Conservation (phyloP, 2,888 invertebrate species). For the Luperina nickerlii region DNA sequence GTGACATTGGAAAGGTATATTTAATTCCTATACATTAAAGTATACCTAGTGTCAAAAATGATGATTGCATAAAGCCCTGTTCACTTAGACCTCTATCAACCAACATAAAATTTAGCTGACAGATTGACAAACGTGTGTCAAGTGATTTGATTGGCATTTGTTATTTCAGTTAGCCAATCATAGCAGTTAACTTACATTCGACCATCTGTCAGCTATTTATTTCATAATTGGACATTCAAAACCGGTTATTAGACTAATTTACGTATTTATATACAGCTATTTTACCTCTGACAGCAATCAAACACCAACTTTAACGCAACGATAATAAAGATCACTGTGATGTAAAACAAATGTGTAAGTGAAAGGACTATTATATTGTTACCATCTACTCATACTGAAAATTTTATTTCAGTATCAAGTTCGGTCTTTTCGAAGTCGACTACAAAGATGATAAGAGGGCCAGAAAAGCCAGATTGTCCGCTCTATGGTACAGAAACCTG, state of each 20-base stretch:
- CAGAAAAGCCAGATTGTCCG: slow-evolving; percentile 76
- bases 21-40: background rate
- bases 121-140: background rate
- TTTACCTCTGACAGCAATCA: background rate
- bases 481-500: slow-evolving; percentile 78
- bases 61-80: background rate
- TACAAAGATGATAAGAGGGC: slow-evolving; percentile 73
- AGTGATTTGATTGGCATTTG: background rate
- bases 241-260: background rate
- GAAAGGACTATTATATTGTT: background rate
- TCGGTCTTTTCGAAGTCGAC: slow-evolving; percentile 82
- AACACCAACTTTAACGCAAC: background rate
- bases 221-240: background rate
- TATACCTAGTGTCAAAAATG: background rate
- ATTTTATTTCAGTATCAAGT: slow-evolving; percentile 76
- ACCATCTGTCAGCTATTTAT: background rate
- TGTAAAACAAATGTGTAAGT: background rate
- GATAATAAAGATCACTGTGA: background rate
- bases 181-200: background rate
- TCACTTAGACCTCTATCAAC: background rate
- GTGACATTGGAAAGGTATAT: background rate
- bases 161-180: background rate
- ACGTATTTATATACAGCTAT: too few relatives aligned
- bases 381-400: background rate
- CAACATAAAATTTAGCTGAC: background rate